Percentiles rank a stretch among this genome's conserved stretches.
These are phyloP conservation scores for Oryzias javanicus DNA, from an alignment of 2,113 vertebrate genomes.

Conservation along the genomic window DNA sequence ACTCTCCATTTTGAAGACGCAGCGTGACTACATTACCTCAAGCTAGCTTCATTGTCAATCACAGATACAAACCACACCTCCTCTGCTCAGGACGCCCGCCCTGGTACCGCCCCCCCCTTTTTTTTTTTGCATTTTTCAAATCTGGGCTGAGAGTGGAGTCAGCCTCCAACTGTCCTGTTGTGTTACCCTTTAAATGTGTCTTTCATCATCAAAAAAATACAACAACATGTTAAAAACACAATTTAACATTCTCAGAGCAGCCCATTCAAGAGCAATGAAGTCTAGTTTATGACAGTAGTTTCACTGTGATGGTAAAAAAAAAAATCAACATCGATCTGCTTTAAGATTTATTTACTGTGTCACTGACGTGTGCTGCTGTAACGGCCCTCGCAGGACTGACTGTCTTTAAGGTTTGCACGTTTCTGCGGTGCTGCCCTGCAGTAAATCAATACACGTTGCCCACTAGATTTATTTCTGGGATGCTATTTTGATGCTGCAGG, in stretches of 20 bases:
- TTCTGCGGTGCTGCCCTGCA: slow-evolving; percentile 17
- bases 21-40: too few species aligned
- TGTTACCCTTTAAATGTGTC: too few species aligned
- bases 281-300: slow-evolving; percentile 61
- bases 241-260: slow-evolving; percentile 49
- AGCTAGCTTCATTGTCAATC: too few species aligned
- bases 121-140: too few species aligned
- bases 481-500: slow-evolving; percentile 33
- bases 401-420: slow-evolving; percentile 32
- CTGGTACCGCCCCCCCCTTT: too few species aligned
- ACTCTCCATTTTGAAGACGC: too few species aligned
- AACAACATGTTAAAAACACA: too few species aligned
- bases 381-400: slow-evolving; percentile 21
- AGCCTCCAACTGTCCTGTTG: too few species aligned
- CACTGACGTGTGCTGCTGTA: slow-evolving; percentile 28
- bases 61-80: too few species aligned
- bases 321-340: slow-evolving; percentile 28
- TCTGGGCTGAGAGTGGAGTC: too few species aligned
- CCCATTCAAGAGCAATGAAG: slow-evolving; percentile 67
- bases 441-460: slow-evolving; percentile 41
- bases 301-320: slow-evolving; percentile 44
- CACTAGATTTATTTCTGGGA: slow-evolving; percentile 44
- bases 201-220: too few species aligned
- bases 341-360: slow-evolving; percentile 29
- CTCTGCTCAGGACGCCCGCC: too few species aligned